These are phyloP conservation scores for Cryptocephalus primarius DNA, from an alignment of 2,888 invertebrate genomes.

Conservation along the genomic window DNA sequence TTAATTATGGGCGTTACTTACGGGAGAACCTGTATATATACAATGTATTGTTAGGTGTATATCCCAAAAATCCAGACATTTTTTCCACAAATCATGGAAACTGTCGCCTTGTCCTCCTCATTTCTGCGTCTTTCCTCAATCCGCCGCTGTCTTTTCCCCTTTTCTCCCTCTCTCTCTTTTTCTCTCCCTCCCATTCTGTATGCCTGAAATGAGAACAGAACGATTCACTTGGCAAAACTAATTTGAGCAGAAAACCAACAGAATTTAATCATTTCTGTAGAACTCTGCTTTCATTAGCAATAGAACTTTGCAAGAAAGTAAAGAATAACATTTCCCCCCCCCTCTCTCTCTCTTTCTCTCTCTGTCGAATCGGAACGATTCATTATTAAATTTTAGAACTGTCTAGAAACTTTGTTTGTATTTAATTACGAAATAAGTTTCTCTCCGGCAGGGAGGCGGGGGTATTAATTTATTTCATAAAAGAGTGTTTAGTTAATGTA, in stretches of 20 bases:
- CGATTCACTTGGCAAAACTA: conserved; percentile 28
- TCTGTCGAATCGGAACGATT: conserved; percentile 29
- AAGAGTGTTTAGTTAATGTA: conserved; percentile 17
- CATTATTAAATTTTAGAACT: conserved; percentile 33
- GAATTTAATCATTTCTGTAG: conserved; percentile 32
- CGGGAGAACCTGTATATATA: too few species aligned
- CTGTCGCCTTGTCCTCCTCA: too few species aligned
- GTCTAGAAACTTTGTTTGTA: conserved; percentile 31
- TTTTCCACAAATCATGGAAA: too few species aligned
- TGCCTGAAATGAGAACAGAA: conserved; percentile 12
- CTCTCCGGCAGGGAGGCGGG: conserved; percentile 2
- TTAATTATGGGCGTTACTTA: too few species aligned
- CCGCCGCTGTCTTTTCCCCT: too few species aligned
- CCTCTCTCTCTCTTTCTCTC: conserved; percentile 7
- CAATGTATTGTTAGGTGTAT: too few species aligned
- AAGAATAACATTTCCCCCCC: conserved; percentile 31
- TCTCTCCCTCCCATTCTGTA: too few species aligned
- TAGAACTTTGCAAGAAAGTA: conserved; percentile 33
- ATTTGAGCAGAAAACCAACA: conserved; percentile 31
- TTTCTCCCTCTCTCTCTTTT: too few species aligned
- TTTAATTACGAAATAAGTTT: conserved; percentile 30
- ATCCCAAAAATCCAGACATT: too few species aligned
- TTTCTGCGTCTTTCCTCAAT: too few species aligned
- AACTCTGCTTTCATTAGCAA: conserved; percentile 32
- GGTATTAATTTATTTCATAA: conserved; percentile 26